Conservation (phyloP, 2,797 vertebrate genomes). For the Phoeniculus purpureus region DNA sequence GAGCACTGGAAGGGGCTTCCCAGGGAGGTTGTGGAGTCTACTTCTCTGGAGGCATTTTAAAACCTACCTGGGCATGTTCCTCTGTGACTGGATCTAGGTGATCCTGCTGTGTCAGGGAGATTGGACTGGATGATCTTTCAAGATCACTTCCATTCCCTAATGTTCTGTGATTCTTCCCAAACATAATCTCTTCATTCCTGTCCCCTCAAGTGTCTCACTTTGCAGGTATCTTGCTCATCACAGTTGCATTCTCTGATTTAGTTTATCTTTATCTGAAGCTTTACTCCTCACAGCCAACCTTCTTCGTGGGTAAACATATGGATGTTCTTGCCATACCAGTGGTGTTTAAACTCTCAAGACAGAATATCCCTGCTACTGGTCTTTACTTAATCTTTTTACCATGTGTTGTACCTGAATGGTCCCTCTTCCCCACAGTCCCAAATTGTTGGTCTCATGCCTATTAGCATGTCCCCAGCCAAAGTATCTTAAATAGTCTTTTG, state of each 20-base stretch:
- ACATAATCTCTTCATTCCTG: not conserved
- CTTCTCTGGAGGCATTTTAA: too few species aligned
- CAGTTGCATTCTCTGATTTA: not conserved
- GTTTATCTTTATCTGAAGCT: not conserved
- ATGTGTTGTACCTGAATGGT: not conserved
- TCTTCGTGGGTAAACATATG: not conserved
- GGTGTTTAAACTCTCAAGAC: not conserved
- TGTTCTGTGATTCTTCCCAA: too few species aligned
- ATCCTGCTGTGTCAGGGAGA: too few species aligned
- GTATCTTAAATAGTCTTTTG: not conserved
- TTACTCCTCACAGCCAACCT: not conserved
- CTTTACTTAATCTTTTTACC: not conserved
- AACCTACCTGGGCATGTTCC: too few species aligned
- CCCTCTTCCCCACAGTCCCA: too few species aligned
- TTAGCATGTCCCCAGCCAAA: not conserved
- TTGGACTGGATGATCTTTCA: too few species aligned
- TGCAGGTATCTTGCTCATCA: not conserved
- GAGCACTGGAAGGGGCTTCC: too few species aligned
- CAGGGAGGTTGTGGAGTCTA: too few species aligned
- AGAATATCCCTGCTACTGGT: not conserved
- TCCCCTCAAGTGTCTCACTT: not conserved
- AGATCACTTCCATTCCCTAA: too few species aligned
- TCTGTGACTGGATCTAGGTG: too few species aligned
- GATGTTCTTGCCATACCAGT: fast-evolving
- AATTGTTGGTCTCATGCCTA: not conserved